Conservation (phyloP, 2,113 vertebrate species). For the Rhipidura dahli region DNA sequence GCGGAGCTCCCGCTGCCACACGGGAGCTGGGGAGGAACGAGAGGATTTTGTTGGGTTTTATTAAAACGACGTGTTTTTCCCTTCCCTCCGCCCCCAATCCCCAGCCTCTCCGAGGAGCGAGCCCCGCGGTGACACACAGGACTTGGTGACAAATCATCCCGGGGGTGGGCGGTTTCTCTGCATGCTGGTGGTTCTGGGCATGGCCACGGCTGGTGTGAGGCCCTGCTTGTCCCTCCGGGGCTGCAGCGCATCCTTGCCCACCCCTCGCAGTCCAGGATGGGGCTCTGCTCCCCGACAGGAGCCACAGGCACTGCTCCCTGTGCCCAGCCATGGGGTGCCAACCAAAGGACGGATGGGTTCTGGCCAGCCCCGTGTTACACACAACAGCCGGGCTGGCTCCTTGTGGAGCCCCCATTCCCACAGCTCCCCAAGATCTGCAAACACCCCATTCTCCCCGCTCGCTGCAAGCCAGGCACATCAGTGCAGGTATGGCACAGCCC, state of each 20-base stretch:
- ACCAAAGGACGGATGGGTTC: background rate
- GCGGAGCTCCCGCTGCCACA: background rate
- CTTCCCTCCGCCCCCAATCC: background rate
- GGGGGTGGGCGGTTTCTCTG: background rate
- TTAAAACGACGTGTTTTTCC: background rate
- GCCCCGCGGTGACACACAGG: background rate
- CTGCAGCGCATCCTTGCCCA: background rate
- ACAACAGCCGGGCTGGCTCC: background rate
- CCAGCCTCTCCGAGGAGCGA: background rate
- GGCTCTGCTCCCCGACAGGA: background rate
- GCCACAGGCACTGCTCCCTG: accelerated
- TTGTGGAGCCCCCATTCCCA: accelerated
- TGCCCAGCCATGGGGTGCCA: background rate
- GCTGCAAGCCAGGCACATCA: background rate
- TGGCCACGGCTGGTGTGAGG: background rate
- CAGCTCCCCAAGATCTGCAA: background rate
- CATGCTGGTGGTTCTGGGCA: background rate
- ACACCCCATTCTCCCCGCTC: accelerated
- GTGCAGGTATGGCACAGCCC: accelerated
- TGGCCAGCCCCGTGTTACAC: background rate
- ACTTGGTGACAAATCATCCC: background rate
- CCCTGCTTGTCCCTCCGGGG: background rate
- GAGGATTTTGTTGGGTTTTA: background rate
- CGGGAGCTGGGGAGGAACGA: background rate
- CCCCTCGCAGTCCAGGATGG: background rate